Evolutionary conservation across 2,113 vertebrate genomes (phyloP).

Genomic region (Macrotis lagotis): DNA sequence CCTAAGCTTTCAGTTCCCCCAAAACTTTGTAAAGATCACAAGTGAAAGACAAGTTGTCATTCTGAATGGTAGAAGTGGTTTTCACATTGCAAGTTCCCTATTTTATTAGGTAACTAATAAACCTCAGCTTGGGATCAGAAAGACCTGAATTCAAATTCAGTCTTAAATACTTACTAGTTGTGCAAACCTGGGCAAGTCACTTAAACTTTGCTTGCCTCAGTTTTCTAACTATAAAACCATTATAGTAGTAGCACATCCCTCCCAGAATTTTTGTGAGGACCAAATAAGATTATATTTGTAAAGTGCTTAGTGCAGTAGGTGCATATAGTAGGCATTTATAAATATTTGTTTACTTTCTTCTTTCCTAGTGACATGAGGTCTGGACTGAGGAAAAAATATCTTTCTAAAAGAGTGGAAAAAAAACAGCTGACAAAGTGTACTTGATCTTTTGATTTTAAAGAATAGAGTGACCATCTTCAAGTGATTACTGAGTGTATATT

Average conservation of each 20-base stretch:
- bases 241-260: neutral
- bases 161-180: too few relatives aligned
- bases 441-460: constrained; percentile 77
- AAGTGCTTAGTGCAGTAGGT: neutral
- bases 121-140: neutral
- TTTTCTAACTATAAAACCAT: neutral
- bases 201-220: neutral
- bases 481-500: constrained; percentile 70
- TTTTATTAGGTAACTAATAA: neutral
- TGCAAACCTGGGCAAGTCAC: neutral
- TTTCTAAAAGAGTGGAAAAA: neutral
- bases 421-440: constrained; percentile 79
- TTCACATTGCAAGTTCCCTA: neutral
- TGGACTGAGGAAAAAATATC: neutral
- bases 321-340: neutral
- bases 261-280: neutral
- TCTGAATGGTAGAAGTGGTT: neutral
- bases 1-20: neutral
- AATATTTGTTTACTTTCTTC: neutral
- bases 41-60: neutral
- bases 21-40: neutral
- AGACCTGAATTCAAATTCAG: neutral
- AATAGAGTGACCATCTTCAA: constrained; percentile 45
- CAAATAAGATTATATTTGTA: neutral
- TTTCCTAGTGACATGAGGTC: neutral